Conservation (phyloP, 2,113 vertebrate genomes). For the Phalacrocorax carbo region DNA sequence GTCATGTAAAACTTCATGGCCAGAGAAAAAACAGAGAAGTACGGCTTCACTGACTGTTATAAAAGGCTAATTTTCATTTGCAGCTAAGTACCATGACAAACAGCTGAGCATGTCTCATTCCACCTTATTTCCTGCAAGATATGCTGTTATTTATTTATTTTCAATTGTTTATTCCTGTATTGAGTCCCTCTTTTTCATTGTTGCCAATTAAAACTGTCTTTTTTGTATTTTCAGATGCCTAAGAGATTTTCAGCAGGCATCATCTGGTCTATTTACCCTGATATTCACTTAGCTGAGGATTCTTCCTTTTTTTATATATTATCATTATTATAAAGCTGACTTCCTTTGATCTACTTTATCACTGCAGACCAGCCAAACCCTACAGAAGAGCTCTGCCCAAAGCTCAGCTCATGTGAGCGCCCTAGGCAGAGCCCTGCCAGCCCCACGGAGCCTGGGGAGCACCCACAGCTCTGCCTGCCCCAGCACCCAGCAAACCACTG, state of each 20-base stretch:
- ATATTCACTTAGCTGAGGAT: background rate
- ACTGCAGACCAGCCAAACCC: background rate
- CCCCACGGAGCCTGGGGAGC: fast-evolving
- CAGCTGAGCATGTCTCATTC: background rate
- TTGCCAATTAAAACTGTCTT: background rate
- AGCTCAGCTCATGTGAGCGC: background rate
- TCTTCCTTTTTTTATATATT: too few relatives aligned
- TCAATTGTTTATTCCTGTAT: background rate
- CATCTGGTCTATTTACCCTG: fast-evolving
- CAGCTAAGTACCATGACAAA: background rate
- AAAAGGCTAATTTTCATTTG: background rate
- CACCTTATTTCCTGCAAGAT: background rate
- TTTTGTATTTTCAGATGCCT: background rate
- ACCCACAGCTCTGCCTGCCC: background rate
- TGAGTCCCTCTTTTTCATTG: background rate
- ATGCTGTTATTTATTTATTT: background rate
- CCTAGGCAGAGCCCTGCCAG: background rate
- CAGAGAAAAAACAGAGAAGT: background rate
- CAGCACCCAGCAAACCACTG: background rate
- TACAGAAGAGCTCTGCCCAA: background rate
- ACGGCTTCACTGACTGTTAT: background rate
- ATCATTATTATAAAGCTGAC: background rate
- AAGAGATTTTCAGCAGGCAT: background rate
- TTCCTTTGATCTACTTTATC: background rate
- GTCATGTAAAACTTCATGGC: fast-evolving